Conservation (phyloP, 2,797 vertebrate genomes). For the Halcyon badia region DNA sequence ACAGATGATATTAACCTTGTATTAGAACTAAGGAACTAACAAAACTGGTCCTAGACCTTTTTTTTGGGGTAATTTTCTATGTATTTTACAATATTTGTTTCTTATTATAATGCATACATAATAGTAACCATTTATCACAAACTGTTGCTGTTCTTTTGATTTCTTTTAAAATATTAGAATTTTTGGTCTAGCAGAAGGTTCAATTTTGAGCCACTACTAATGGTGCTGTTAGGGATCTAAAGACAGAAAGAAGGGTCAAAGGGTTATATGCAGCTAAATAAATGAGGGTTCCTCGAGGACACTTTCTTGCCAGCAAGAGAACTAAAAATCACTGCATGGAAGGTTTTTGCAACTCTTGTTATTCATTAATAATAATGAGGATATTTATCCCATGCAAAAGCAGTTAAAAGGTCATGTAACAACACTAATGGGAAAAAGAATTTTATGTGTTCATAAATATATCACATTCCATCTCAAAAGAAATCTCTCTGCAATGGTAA, state of each 20-base stretch:
- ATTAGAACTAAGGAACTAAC: neutral
- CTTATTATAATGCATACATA: neutral
- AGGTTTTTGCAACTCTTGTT: neutral
- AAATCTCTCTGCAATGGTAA: neutral
- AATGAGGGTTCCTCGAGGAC: neutral
- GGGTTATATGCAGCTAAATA: neutral
- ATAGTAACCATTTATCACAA: neutral
- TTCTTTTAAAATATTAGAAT: neutral
- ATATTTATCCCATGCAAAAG: neutral
- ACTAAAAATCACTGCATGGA: neutral
- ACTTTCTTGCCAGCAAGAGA: neutral
- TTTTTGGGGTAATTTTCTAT: neutral
- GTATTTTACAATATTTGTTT: neutral
- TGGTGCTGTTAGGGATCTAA: neutral
- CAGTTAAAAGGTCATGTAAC: neutral
- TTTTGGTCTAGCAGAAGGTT: neutral
- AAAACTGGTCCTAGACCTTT: neutral
- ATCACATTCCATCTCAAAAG: neutral
- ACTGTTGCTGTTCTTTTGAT: neutral
- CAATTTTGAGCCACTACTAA: neutral
- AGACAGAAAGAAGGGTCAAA: conserved; percentile 27
- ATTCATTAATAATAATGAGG: neutral
- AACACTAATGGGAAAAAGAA: neutral
- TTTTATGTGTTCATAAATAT: conserved; percentile 1
- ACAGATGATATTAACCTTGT: neutral